phyloP scores from a whole-genome alignment of 2,888 invertebrate species.

The Pterostichus madidus region DNA sequence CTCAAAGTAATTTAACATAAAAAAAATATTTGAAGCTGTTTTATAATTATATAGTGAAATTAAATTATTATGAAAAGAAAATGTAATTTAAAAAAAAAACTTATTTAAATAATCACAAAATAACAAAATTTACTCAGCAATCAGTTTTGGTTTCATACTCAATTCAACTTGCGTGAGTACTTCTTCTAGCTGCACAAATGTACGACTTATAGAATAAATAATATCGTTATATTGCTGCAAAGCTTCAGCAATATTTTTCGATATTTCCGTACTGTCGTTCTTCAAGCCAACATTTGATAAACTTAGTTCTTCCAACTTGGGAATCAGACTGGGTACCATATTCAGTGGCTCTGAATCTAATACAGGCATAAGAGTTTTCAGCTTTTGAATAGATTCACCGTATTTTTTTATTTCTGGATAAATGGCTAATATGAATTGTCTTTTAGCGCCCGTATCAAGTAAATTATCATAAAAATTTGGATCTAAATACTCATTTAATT shows the following conservation, averaged over 20 bases:
- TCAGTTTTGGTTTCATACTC: slow-evolving; percentile 56
- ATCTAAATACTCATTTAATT: slow-evolving; percentile 77
- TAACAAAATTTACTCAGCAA: slow-evolving; percentile 28
- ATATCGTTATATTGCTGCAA: slow-evolving; percentile 78
- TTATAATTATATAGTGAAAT: no score
- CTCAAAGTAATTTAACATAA: no score
- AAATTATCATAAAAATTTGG: slow-evolving; percentile 76
- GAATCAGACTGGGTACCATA: slow-evolving; percentile 76
- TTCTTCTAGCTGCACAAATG: slow-evolving; percentile 77
- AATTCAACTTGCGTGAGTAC: slow-evolving; percentile 77
- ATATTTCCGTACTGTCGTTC: slow-evolving; percentile 75
- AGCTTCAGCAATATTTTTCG: slow-evolving; percentile 75
- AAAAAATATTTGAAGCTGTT: no score
- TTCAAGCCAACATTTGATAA: slow-evolving; percentile 75
- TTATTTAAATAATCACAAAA: background rate
- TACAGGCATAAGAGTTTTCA: slow-evolving; percentile 76
- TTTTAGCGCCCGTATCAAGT: slow-evolving; percentile 77
- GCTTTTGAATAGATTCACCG: slow-evolving; percentile 74
- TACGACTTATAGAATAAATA: slow-evolving; percentile 76
- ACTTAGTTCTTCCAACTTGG: slow-evolving; percentile 76
- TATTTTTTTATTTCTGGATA: slow-evolving; percentile 77
- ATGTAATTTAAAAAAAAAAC: background rate
- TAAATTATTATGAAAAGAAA: no score
- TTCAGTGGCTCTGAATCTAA: slow-evolving; percentile 76
- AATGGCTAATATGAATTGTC: slow-evolving; percentile 77